Evolutionary conservation across 2,797 vertebrate genomes (phyloP).

Genomic region (Passerculus sandwichensis): DNA sequence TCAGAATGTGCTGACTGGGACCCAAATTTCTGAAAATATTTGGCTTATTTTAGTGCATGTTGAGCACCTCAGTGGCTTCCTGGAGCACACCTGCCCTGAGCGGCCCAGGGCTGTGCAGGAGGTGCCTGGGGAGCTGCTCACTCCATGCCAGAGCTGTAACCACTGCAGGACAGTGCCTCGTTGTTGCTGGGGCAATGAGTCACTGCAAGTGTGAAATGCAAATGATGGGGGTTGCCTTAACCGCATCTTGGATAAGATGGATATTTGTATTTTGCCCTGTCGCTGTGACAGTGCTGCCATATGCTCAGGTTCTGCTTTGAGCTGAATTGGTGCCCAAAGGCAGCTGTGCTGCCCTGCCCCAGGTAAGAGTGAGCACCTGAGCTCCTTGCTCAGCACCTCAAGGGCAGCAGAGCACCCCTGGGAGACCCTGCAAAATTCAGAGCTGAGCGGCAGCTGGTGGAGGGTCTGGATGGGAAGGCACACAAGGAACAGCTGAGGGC

Average conservation of each 20-base stretch:
- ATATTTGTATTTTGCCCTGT: neutral
- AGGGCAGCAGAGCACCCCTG: neutral
- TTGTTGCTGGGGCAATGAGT: neutral
- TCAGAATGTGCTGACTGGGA: neutral
- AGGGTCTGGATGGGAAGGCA: neutral
- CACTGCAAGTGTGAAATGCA: neutral
- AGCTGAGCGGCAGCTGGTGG: neutral
- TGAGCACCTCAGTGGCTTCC: neutral
- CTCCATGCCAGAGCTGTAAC: neutral
- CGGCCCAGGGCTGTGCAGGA: neutral
- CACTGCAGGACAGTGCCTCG: constrained; percentile 14
- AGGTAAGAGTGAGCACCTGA: neutral
- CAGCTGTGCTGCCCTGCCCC: neutral
- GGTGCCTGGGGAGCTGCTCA: neutral
- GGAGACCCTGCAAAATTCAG: neutral
- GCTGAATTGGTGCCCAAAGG: neutral
- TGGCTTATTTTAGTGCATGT: neutral
- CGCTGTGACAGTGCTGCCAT: neutral
- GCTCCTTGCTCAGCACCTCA: neutral
- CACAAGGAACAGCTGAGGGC: neutral
- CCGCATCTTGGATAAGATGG: neutral
- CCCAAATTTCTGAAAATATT: neutral
- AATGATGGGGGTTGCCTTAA: neutral
- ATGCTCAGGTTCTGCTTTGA: neutral
- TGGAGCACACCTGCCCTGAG: accelerated